Conservation (phyloP, 1,140 invertebrate species). For the Aporrectodea caliginosa region DNA sequence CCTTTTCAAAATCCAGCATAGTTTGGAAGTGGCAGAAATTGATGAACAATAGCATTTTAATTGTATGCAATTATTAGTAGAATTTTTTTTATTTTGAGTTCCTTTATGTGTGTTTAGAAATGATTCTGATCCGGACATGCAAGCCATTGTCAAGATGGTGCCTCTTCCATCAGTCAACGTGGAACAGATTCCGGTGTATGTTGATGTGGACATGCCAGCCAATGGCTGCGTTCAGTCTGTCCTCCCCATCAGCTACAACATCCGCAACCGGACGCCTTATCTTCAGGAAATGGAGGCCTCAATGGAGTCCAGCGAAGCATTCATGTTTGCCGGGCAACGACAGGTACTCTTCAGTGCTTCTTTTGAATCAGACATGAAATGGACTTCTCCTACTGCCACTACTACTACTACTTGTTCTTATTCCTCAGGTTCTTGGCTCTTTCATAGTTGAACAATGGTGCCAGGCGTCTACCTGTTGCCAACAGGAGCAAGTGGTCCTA, state of each 20-base stretch:
- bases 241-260: conserved; percentile 58
- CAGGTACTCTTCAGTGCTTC: conserved; percentile 60
- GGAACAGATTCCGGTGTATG: conserved; percentile 66
- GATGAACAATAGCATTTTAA: too few relatives aligned
- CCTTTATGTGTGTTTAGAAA: too few relatives aligned
- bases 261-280: conserved; percentile 68
- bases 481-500: too few relatives aligned
- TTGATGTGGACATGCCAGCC: conserved; percentile 70
- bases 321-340: conserved; percentile 87
- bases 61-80: too few relatives aligned
- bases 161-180: conserved; percentile 54
- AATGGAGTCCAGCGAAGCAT: conserved; percentile 77
- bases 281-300: conserved; percentile 69
- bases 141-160: conserved; percentile 51
- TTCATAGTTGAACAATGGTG: too few relatives aligned
- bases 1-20: too few relatives aligned
- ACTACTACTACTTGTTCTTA: background rate
- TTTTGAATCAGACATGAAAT: background rate
- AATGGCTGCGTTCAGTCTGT: conserved; percentile 59
- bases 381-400: too few relatives aligned
- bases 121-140: conserved; percentile 32
- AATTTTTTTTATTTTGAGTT: too few relatives aligned
- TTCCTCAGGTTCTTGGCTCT: background rate
- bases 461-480: too few relatives aligned
- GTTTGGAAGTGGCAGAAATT: too few relatives aligned